Percentiles rank a stretch among this genome's conserved stretches.
These are phyloP conservation scores for Balanococcus diminutus DNA, from an alignment of 2,888 invertebrate species.

Conservation along the genomic window DNA sequence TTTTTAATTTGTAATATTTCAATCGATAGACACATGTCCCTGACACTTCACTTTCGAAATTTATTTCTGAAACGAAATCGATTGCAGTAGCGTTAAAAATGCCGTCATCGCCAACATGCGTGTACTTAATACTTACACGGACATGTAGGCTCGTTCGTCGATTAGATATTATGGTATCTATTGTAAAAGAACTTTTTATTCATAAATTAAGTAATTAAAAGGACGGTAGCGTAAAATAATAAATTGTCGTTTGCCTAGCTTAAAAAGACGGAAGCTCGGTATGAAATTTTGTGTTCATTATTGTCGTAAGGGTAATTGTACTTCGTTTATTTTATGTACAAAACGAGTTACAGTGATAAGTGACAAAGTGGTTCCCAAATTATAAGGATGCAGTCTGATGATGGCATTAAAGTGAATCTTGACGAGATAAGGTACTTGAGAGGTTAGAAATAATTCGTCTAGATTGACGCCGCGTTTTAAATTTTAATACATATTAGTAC, in stretches of 20 bases:
- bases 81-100: not conserved
- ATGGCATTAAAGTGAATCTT: not conserved
- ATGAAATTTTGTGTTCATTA: slow-evolving; percentile 26
- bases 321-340: slow-evolving; percentile 29
- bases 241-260: not conserved
- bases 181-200: not conserved
- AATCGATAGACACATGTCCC: no score
- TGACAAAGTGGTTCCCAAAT: slow-evolving; percentile 18
- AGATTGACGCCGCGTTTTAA: not conserved
- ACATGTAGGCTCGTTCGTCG: not conserved
- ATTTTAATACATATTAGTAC: no score
- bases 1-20: no score
- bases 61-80: not conserved
- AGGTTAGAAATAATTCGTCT: not conserved
- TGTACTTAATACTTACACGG: not conserved
- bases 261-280: slow-evolving; percentile 34
- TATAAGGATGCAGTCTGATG: not conserved
- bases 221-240: slow-evolving; percentile 7
- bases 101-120: not conserved
- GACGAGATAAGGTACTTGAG: not conserved
- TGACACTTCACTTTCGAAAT: not conserved
- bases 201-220: slow-evolving; percentile 37
- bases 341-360: slow-evolving; percentile 8
- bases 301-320: slow-evolving; percentile 19
- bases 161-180: no score